Evolutionary conservation across 2,113 vertebrate species (phyloP).

Genomic region (Elephantulus edwardii): DNA sequence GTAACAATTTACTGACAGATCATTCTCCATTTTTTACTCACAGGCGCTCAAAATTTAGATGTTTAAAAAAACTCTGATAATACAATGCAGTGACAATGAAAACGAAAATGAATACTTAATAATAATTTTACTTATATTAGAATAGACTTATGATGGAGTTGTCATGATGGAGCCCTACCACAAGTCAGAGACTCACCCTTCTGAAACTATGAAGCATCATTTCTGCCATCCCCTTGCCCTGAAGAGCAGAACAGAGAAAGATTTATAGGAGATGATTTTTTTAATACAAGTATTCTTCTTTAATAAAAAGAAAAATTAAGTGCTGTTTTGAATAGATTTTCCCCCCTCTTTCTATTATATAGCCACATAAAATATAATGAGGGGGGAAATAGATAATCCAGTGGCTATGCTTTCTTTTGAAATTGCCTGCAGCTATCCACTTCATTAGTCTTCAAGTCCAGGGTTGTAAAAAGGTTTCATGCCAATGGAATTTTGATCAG

Average conservation of each 20-base stretch:
- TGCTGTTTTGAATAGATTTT: neutral
- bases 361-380: slow-evolving; percentile 1
- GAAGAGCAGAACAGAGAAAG: slow-evolving; percentile 9
- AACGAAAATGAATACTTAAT: too few species aligned
- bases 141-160: neutral
- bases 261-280: neutral
- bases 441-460: neutral
- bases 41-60: neutral
- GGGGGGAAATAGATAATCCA: neutral
- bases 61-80: neutral
- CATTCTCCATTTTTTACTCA: neutral
- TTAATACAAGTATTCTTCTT: neutral
- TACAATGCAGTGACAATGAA: neutral
- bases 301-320: neutral
- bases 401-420: neutral
- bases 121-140: neutral
- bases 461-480: neutral
- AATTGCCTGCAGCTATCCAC: neutral
- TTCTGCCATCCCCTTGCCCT: neutral
- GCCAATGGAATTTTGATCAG: neutral
- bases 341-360: neutral
- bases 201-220: neutral
- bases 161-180: neutral
- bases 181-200: neutral
- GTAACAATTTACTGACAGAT: neutral